Base-by-base conservation (phyloP, 2,888 invertebrate genomes). In the Rhamnusium bicolor region DNA sequence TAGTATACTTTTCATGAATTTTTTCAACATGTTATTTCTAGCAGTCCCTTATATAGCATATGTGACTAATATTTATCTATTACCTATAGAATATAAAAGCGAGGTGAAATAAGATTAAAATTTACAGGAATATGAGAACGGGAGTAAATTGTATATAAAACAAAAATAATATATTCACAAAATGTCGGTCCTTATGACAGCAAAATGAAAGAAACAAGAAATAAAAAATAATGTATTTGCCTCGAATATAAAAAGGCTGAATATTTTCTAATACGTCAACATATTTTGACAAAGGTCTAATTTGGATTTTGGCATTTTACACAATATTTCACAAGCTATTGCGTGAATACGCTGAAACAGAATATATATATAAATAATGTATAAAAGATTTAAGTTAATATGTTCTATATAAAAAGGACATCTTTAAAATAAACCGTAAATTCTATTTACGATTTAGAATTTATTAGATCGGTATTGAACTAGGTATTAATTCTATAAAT, bases 181-280 rank as follows among this genome's bases (percentile, higher is more conserved):
- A 14, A 56, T 27, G 14, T 53, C 7, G 24, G 14, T 56, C 24
- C 27, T 27, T 56, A 56, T n/a, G 54, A 56, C 27, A 14, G 24
- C 7, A n/a, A 27, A 14, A 56, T 54, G 54, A 14, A 24, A 27
- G 27, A 27, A 56, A 24, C 54, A 27, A 16, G 54, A 56, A 56
- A 56, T 56, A 56, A 56, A 24, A 56, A 12, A 40, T 51, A 51
- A 51, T n/a, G 27, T 27, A 27, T 56, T 56, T n/a, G 14, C n/a
- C 27, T 56, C 27, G 27, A 14, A 27, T 56, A 56, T 27, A 56
- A 56, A 56, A 27, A 56, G 27, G 54, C 54, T 24, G 27, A 56
- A 56, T 56, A 56, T 56, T 56, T 56, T 27, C 27, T 56, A 56
- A 56, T 56, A 27, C 54, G 54, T 56, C 54, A 24, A 56, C 27